These are phyloP conservation scores for Lasiurus cinereus DNA, from an alignment of 2,113 vertebrate species.

Conservation along the genomic window DNA sequence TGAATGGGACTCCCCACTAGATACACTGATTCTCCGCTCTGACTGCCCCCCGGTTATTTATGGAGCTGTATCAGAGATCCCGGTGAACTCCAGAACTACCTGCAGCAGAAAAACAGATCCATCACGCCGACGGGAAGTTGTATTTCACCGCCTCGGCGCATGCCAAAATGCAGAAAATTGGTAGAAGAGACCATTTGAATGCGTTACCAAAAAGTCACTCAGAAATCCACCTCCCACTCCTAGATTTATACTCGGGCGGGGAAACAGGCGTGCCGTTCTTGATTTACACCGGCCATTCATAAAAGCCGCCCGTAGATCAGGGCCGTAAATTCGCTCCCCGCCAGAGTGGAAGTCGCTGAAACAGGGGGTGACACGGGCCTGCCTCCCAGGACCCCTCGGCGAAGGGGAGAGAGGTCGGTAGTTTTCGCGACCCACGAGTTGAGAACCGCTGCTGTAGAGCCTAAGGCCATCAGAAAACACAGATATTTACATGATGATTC, in stretches of 20 bases:
- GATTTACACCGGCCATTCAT: slow-evolving; percentile 77
- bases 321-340: slow-evolving; percentile 59
- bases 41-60: background rate
- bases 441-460: too few species aligned
- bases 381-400: background rate
- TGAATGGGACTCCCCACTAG: background rate
- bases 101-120: slow-evolving; percentile 38
- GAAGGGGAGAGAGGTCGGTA: too few species aligned
- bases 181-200: slow-evolving; percentile 32
- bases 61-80: background rate
- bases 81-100: slow-evolving; percentile 21
- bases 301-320: slow-evolving; percentile 69
- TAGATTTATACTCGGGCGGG: slow-evolving; percentile 66
- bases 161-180: slow-evolving; percentile 35
- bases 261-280: slow-evolving; percentile 65
- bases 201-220: slow-evolving; percentile 60
- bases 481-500: too few species aligned
- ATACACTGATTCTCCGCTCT: background rate
- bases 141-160: slow-evolving; percentile 34
- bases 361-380: background rate
- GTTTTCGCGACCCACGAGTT: too few species aligned
- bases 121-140: background rate
- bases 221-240: slow-evolving; percentile 60
- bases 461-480: too few species aligned
- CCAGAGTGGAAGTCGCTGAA: slow-evolving; percentile 1